Conservation (phyloP, 2,797 vertebrate genomes). For the Chaetodon trifasciatus region DNA sequence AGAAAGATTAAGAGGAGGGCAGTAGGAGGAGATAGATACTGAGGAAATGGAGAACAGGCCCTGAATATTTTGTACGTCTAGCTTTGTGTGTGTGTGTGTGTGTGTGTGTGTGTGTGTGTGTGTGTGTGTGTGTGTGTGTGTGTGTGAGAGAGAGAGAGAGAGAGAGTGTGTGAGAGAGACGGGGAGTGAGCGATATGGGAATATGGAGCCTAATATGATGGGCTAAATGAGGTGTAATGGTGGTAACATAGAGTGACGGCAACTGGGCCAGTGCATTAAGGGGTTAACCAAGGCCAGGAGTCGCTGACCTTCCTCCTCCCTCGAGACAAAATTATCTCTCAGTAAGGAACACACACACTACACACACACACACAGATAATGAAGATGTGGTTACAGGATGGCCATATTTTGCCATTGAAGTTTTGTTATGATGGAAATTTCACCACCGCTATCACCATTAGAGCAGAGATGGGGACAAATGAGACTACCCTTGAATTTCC, state of each 20-base stretch:
- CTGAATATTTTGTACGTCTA: constrained; percentile 47
- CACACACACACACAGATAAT: constrained; percentile 62
- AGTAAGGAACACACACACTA: constrained; percentile 47
- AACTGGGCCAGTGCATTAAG: constrained; percentile 84
- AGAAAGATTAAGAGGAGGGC: constrained; percentile 67
- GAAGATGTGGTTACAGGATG: constrained; percentile 65
- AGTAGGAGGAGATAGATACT: constrained; percentile 60
- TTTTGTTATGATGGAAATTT: constrained; percentile 67
- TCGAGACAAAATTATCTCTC: constrained; percentile 77
- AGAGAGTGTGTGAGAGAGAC: constrained; percentile 29
- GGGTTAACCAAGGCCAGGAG: constrained; percentile 83
- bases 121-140: constrained; percentile 40
- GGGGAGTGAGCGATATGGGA: constrained; percentile 66
- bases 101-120: constrained; percentile 33
- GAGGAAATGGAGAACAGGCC: constrained; percentile 61
- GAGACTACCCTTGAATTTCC: constrained; percentile 26
- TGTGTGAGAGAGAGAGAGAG: constrained; percentile 38
- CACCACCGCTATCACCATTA: constrained; percentile 44
- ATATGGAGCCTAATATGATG: constrained; percentile 79
- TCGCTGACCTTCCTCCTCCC: constrained; percentile 79
- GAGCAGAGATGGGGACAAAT: constrained; percentile 47
- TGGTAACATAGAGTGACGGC: constrained; percentile 86
- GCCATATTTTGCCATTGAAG: constrained; percentile 67
- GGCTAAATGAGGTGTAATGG: constrained; percentile 86
- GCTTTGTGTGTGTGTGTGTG: constrained; percentile 14